A percentile compares a stretch with the other conserved stretches of the same genome.
Conservation (phyloP, 2,888 invertebrate species). For the Eupeodes luniger region DNA sequence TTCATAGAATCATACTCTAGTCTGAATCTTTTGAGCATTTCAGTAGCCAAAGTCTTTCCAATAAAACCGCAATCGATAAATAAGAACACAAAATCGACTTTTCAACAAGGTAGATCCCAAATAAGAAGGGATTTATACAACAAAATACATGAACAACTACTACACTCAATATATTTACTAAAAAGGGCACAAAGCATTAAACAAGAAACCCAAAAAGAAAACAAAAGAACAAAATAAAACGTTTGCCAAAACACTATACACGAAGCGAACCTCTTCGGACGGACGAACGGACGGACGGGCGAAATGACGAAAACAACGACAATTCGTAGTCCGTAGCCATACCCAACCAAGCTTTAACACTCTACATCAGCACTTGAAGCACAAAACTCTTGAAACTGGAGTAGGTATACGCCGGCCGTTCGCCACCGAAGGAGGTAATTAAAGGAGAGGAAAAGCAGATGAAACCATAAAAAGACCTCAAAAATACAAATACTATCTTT, state of each 20-base stretch:
- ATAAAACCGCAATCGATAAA: conserved; percentile 57
- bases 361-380: conserved; percentile 3
- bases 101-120: conserved; percentile 64
- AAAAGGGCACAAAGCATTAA: conserved; percentile 52
- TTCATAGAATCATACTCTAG: not conserved
- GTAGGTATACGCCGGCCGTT: not conserved
- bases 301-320: not conserved
- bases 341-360: not conserved
- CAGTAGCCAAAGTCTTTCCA: conserved; percentile 23
- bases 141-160: conserved; percentile 16
- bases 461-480: conserved; percentile 52
- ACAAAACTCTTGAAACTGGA: conserved; percentile 32
- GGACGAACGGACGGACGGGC: no score
- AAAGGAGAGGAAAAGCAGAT: conserved; percentile 39
- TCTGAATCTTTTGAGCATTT: not conserved
- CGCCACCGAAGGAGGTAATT: conserved; percentile 16
- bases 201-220: conserved; percentile 12
- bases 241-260: conserved; percentile 15
- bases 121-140: conserved; percentile 33
- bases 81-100: conserved; percentile 61
- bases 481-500: conserved; percentile 45
- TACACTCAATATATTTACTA: conserved; percentile 47
- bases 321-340: not conserved
- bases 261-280: not conserved
- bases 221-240: not conserved